Percentiles rank a stretch among this genome's conserved stretches.
phyloP scores from a whole-genome alignment of 1,140 invertebrate genomes.

The Drosophila sp. region DNA sequence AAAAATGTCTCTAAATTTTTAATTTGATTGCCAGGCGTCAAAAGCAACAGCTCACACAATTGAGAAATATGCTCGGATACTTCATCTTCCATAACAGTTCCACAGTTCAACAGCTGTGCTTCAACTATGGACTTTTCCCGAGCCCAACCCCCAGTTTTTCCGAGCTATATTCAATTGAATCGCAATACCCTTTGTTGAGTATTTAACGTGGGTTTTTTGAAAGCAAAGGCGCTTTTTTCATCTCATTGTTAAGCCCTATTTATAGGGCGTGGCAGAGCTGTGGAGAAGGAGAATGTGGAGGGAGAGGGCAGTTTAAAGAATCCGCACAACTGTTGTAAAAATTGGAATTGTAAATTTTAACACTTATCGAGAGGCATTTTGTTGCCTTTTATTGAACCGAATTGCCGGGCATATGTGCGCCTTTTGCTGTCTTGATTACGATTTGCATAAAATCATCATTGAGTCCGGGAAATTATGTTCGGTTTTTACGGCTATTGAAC shows the following conservation, averaged over 20 bases:
- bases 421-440: conserved; percentile 63
- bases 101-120: conserved; percentile 67
- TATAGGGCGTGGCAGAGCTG: conserved; percentile 19
- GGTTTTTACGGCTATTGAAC: conserved; percentile 65
- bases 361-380: conserved; percentile 77
- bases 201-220: conserved; percentile 39
- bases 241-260: conserved; percentile 55
- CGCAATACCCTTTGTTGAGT: conserved; percentile 37
- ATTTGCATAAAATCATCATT: conserved; percentile 82
- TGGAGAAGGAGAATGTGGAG: no score
- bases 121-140: conserved; percentile 24
- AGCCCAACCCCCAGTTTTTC: conserved; percentile 5
- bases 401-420: conserved; percentile 71
- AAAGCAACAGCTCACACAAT: conserved; percentile 72
- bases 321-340: conserved; percentile 72
- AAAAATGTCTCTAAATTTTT: conserved; percentile 59
- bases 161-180: conserved; percentile 36
- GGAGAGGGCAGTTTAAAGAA: conserved; percentile 32
- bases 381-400: conserved; percentile 71
- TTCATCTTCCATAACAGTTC: conserved; percentile 3
- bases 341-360: conserved; percentile 81
- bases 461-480: conserved; percentile 67
- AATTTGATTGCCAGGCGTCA: conserved; percentile 67
- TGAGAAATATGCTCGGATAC: conserved; percentile 53
- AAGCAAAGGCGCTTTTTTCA: conserved; percentile 52